Conservation (phyloP, 2,888 invertebrate genomes). For the Pollenia labialis region DNA sequence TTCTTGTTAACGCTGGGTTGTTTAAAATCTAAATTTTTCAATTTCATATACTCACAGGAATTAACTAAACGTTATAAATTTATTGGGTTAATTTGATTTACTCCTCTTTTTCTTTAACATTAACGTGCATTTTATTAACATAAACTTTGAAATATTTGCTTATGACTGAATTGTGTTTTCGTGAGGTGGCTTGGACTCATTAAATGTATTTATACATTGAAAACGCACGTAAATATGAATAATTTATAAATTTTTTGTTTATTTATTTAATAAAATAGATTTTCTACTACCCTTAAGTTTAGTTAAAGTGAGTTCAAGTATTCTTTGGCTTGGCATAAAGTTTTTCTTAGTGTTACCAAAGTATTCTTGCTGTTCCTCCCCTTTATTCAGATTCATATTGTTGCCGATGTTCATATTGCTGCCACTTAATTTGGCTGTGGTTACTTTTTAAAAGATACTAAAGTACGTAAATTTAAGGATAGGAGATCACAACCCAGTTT, state of each 20-base stretch:
- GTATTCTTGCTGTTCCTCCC: background rate
- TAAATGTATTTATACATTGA: background rate
- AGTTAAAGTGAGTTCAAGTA: slow-evolving; percentile 39
- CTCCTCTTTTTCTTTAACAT: too few species aligned
- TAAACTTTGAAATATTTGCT: too few species aligned
- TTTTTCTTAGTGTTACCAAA: slow-evolving; percentile 17
- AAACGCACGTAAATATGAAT: slow-evolving; percentile 27
- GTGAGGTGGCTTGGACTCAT: background rate
- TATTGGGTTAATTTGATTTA: too few species aligned
- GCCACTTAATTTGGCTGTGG: background rate
- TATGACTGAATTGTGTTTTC: too few species aligned
- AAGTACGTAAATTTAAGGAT: background rate
- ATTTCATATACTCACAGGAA: too few species aligned
- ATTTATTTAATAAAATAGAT: background rate
- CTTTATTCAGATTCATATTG: slow-evolving; percentile 2
- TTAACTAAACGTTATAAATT: too few species aligned
- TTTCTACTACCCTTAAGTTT: slow-evolving; percentile 44
- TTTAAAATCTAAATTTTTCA: too few species aligned
- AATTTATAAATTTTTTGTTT: slow-evolving; percentile 22
- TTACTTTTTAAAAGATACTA: background rate
- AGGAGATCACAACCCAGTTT: background rate
- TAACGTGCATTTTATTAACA: too few species aligned
- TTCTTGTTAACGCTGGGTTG: too few species aligned
- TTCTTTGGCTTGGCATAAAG: slow-evolving; percentile 10
- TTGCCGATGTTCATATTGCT: background rate